A percentile compares a stretch with the other conserved stretches of the same genome.
These are phyloP conservation scores for Agelaius tricolor DNA, from an alignment of 2,113 vertebrate genomes.

Conservation along the genomic window DNA sequence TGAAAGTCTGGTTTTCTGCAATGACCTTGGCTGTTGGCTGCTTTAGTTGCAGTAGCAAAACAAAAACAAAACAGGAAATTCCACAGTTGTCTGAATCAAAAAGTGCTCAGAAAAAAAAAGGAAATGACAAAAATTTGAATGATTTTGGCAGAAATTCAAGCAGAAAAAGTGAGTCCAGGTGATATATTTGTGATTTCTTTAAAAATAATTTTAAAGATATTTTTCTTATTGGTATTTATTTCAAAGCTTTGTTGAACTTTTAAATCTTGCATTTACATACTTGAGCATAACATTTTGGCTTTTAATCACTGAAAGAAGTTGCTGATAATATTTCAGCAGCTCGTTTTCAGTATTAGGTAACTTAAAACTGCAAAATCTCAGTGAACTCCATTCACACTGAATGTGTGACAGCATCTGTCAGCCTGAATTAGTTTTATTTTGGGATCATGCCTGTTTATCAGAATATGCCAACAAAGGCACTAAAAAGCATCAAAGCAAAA, in stretches of 20 bases:
- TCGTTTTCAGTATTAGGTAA: not conserved
- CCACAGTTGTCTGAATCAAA: not conserved
- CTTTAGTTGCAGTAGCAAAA: not conserved
- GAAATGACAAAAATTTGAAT: not conserved
- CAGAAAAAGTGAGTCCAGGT: not conserved
- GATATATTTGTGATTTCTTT: not conserved
- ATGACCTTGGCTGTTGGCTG: not conserved
- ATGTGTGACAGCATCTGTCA: not conserved
- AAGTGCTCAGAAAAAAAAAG: not conserved
- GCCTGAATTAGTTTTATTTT: not conserved
- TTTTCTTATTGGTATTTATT: not conserved
- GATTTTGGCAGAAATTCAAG: not conserved
- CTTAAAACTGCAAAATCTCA: not conserved
- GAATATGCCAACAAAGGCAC: not conserved
- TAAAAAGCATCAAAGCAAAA: not conserved
- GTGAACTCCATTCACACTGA: not conserved
- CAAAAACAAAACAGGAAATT: slow-evolving; percentile 20
- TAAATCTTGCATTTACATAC: not conserved
- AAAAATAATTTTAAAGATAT: not conserved
- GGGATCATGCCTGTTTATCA: not conserved
- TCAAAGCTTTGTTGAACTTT: not conserved
- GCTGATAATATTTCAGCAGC: not conserved
- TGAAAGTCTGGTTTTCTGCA: not conserved
- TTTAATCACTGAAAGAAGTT: not conserved
- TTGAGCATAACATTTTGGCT: not conserved